Percentiles rank a stretch among this genome's conserved stretches.
phyloP scores from a whole-genome alignment of 2,888 invertebrate genomes.

The Sinopyrophorus schimmeli region DNA sequence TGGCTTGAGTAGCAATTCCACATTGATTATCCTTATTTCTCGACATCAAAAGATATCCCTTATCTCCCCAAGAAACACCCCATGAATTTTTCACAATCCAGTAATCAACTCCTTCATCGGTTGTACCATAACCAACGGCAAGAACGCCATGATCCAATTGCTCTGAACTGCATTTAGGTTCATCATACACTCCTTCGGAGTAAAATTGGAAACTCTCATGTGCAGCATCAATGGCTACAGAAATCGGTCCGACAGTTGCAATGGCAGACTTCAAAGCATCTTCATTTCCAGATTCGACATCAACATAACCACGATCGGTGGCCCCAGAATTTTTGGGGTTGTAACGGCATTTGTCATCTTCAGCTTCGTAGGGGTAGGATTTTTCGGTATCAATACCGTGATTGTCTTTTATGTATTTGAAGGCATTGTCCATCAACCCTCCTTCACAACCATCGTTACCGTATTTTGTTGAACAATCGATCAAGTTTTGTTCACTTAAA shows the following conservation, averaged over 20 bases:
- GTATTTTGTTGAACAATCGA: slow-evolving; percentile 82
- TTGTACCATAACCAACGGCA: slow-evolving; percentile 80
- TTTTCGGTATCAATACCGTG: slow-evolving; percentile 88
- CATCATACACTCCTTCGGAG: slow-evolving; percentile 76
- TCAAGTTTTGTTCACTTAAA: slow-evolving; percentile 88
- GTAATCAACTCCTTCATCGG: slow-evolving; percentile 73
- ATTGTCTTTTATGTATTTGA: slow-evolving; percentile 81
- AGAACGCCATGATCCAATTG: slow-evolving; percentile 85
- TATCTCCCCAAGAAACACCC: slow-evolving; percentile 77
- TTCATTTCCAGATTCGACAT: slow-evolving; percentile 74
- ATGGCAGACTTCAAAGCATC: slow-evolving; percentile 73
- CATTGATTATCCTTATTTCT: slow-evolving; percentile 83
- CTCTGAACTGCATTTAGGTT: slow-evolving; percentile 71
- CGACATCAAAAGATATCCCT: slow-evolving; percentile 87
- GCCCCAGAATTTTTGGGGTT: slow-evolving; percentile 71
- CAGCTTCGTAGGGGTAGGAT: slow-evolving; percentile 83
- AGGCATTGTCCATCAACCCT: slow-evolving; percentile 82
- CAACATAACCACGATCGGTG: slow-evolving; percentile 77
- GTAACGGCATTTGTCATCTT: slow-evolving; percentile 75
- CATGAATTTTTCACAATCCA: slow-evolving; percentile 91
- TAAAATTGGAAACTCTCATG: slow-evolving; percentile 86
- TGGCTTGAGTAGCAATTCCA: too few species aligned
- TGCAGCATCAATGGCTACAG: slow-evolving; percentile 89
- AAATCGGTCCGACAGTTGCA: slow-evolving; percentile 82
- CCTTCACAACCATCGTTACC: slow-evolving; percentile 92